A percentile compares a stretch with the other conserved stretches of the same genome.
Conservation (phyloP, 1,140 invertebrate genomes). For the Theocolax elegans region DNA sequence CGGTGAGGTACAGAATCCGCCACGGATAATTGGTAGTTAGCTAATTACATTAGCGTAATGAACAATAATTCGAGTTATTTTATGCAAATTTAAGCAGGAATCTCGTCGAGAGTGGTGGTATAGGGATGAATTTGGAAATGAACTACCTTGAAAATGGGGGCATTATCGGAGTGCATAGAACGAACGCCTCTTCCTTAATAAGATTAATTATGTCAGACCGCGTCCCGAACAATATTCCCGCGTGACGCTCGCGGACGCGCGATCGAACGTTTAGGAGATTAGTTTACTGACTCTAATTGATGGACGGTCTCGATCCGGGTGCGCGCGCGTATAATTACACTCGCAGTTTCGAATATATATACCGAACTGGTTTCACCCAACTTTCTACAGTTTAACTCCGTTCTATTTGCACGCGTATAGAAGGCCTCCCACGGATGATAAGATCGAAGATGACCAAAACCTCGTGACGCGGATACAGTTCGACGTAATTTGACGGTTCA, state of each 20-base stretch:
- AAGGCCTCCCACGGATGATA: not conserved
- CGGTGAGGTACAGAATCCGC: too few species aligned
- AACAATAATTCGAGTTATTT: too few species aligned
- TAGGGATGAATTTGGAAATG: too few species aligned
- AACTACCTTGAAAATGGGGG: not conserved
- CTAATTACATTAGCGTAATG: too few species aligned
- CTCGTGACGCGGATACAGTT: too few species aligned
- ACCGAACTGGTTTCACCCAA: not conserved
- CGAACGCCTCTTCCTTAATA: conserved; percentile 3
- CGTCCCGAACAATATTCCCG: conserved; percentile 13
- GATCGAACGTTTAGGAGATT: conserved; percentile 19
- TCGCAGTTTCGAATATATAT: too few species aligned
- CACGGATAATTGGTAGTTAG: too few species aligned
- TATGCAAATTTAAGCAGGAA: too few species aligned
- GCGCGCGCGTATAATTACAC: too few species aligned
- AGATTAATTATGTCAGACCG: conserved; percentile 2
- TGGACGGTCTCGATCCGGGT: not conserved
- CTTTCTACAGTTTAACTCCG: not conserved
- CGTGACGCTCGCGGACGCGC: not conserved
- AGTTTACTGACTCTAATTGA: conserved; percentile 31
- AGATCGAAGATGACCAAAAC: not conserved
- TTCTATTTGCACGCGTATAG: not conserved
- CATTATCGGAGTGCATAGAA: not conserved
- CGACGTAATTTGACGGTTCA: not conserved
- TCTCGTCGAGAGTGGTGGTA: too few species aligned